Evolutionary conservation across 2,888 invertebrate genomes (phyloP), one percentile per base, ranked within the genome.

Genomic region (Apeira syringaria): DNA sequence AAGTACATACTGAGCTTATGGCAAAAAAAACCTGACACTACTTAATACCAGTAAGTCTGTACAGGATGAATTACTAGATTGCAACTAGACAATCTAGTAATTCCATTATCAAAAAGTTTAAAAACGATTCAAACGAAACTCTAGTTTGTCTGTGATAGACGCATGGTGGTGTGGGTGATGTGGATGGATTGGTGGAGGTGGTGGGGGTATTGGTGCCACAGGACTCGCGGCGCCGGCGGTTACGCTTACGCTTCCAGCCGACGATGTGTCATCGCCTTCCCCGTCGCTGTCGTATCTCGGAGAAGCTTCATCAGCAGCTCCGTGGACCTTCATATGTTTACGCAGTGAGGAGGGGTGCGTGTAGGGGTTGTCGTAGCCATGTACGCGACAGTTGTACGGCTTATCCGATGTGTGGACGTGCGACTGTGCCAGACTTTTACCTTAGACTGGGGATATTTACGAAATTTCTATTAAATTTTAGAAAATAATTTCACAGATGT

Each of bases 361-460:
- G 92, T 99, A 99, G 54, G 97, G 97, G 92, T 99, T 99, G 92
- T 99, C 99, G 91, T 99, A 99, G 74, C 99, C 98, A 59, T 95
- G 93, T 52, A 98, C 94, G 66, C 98, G 95, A 87, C 99, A 99
- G 91, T 97, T 98, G 93, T 99, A 99, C 12, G 99, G 99, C 86
- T 99, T 99, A 91, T 99, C 99, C 27, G 97, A 97, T 33, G 99
- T 99, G 92, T 99, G 99, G 35, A 99, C 99, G 91, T 99, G 99
- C 47, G 98, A 98, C 87, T 99, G 99, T n/a, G n/a, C n/a, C n/a
- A n/a, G n/a, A n/a, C n/a, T n/a, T n/a, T n/a, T n/a, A n/a, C n/a
- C n/a, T n/a, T n/a, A n/a, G n/a, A n/a, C n/a, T n/a, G n/a, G n/a
- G n/a, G n/a, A n/a, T n/a, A n/a, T n/a, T n/a, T n/a, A n/a, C n/a